A percentile compares a stretch with the other conserved stretches of the same genome.
Conservation (phyloP, 1,140 invertebrate genomes). For the Octopus sinensis region DNA sequence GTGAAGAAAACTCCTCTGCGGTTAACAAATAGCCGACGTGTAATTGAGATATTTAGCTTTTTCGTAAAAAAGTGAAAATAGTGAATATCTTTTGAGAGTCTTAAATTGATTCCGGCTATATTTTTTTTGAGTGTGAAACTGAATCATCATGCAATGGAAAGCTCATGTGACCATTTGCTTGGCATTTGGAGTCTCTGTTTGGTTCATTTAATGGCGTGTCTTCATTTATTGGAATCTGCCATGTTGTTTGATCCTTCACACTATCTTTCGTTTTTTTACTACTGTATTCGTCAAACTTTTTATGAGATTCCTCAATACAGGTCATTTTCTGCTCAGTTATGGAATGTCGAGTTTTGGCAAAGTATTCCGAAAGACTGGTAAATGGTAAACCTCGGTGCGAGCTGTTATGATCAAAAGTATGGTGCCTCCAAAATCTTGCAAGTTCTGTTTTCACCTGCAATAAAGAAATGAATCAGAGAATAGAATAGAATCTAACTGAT, state of each 20-base stretch:
- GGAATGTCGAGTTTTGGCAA: background rate
- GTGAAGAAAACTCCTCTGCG: too few species aligned
- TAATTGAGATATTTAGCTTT: too few species aligned
- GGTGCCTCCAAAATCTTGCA: conserved; percentile 35
- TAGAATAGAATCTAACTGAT: too few species aligned
- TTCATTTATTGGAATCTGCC: background rate
- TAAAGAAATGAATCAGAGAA: background rate
- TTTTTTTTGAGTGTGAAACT: background rate
- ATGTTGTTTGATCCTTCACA: background rate
- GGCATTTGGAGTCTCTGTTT: background rate
- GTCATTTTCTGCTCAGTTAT: background rate
- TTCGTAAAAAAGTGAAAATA: too few species aligned
- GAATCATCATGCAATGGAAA: background rate
- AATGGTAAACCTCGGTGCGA: background rate
- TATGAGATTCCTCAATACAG: background rate
- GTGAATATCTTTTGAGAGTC: too few species aligned
- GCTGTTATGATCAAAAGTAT: conserved; percentile 14
- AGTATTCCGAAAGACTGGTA: conserved; percentile 1
- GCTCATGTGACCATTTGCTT: background rate
- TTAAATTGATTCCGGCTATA: too few species aligned
- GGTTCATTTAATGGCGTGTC: background rate
- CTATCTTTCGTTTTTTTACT: background rate
- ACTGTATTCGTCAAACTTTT: background rate
- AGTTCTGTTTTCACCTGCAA: conserved; percentile 40
- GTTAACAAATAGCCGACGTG: too few species aligned